Conservation (phyloP, 2,797 vertebrate genomes). For the Crocidura indochinensis region DNA sequence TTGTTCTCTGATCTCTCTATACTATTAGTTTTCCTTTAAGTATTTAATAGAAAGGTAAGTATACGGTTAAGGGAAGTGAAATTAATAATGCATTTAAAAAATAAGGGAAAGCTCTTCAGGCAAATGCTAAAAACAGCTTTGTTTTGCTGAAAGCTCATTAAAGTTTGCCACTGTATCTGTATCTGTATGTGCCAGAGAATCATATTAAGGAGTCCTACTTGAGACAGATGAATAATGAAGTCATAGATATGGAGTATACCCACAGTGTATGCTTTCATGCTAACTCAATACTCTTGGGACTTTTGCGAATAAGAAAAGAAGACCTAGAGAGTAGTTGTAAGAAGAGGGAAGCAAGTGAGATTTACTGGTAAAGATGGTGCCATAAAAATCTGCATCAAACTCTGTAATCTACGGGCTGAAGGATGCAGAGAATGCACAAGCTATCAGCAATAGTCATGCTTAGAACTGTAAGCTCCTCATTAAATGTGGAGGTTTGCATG, state of each 20-base stretch:
- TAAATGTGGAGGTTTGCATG: neutral
- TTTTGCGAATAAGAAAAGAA: neutral
- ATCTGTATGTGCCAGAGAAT: neutral
- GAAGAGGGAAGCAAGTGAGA: constrained; percentile 1
- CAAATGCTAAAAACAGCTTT: neutral
- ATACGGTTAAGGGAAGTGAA: neutral
- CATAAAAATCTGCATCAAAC: too few species aligned
- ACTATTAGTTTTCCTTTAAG: constrained; percentile 37
- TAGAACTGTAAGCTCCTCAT: neutral
- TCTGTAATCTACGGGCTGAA: neutral
- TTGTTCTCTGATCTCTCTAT: constrained; percentile 27
- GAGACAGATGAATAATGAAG: neutral
- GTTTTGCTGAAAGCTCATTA: neutral
- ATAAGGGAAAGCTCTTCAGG: neutral
- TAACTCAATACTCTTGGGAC: neutral
- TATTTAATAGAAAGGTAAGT: constrained; percentile 21
- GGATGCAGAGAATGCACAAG: neutral
- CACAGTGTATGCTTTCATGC: too few species aligned
- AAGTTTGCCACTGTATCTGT: neutral
- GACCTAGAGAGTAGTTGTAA: neutral
- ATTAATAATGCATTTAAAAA: neutral
- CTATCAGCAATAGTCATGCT: neutral
- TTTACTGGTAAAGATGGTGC: neutral
- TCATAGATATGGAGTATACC: neutral
- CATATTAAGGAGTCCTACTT: neutral